Conservation (phyloP, 2,113 vertebrate species). For the Microtus oregoni region DNA sequence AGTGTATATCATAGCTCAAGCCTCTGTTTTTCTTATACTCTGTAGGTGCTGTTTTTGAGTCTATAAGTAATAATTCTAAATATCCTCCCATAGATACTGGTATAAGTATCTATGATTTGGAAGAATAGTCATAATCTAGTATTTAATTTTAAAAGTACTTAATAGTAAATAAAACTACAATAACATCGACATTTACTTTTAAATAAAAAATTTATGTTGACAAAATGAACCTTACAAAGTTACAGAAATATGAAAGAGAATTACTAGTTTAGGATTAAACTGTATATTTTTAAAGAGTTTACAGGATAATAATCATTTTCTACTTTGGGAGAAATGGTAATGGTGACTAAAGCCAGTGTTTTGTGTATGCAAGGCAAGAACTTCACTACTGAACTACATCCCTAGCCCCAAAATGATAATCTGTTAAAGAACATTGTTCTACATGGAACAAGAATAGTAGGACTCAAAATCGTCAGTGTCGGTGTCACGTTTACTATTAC, state of each 20-base stretch:
- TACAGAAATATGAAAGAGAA: conserved; percentile 45
- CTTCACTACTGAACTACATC: not conserved
- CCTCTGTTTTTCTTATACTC: conserved; percentile 25
- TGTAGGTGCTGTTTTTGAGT: not conserved
- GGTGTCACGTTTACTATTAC: conserved; percentile 18
- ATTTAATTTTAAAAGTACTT: conserved; percentile 45
- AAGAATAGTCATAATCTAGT: not conserved
- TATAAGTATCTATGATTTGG: conserved; percentile 29
- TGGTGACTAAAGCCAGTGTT: not conserved
- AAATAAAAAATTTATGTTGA: conserved; percentile 35
- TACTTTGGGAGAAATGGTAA: not conserved
- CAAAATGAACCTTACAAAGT: conserved; percentile 49
- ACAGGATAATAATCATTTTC: not conserved
- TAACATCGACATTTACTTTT: conserved; percentile 51
- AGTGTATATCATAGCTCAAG: conserved; percentile 10
- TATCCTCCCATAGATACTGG: conserved; percentile 11
- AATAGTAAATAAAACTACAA: conserved; percentile 4
- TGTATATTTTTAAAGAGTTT: conserved; percentile 44
- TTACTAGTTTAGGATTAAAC: conserved; percentile 33
- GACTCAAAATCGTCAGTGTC: not conserved
- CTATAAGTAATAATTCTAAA: not conserved
- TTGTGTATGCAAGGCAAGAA: not conserved
- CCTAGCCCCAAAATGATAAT: not conserved
- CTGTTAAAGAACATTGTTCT: not conserved
- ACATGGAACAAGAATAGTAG: not conserved